phyloP scores from a whole-genome alignment of 2,797 vertebrate species.

The Sphenodon punctatus region DNA sequence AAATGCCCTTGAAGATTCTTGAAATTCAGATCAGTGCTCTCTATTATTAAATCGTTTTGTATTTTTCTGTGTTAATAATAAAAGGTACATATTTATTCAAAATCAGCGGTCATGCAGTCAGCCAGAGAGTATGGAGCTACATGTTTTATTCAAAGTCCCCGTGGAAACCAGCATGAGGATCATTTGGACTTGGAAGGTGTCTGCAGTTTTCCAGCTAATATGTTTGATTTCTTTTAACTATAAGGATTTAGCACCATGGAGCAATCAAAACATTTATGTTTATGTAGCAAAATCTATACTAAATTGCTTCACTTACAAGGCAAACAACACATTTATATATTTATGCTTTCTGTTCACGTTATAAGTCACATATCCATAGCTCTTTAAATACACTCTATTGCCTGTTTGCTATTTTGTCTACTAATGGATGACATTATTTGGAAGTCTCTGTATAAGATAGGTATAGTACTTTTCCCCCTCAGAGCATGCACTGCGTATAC shows the following conservation, averaged over 20 bases:
- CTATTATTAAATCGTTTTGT: constrained; percentile 69
- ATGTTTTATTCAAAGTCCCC: constrained; percentile 53
- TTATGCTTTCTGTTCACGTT: background rate
- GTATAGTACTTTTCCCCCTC: background rate
- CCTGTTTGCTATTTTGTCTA: background rate
- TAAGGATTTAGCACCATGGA: constrained; percentile 19
- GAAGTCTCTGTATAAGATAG: background rate
- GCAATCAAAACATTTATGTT: background rate
- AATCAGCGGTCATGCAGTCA: constrained; percentile 22
- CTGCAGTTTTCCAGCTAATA: constrained; percentile 21
- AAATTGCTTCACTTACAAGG: background rate
- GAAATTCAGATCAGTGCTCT: constrained; percentile 49
- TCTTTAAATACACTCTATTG: background rate
- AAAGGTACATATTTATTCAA: constrained; percentile 61
- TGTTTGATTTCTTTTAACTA: constrained; percentile 36
- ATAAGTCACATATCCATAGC: background rate
- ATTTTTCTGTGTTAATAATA: constrained; percentile 61
- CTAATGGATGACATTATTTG: rapidly evolving
- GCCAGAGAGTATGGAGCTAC: background rate
- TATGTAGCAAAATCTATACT: background rate
- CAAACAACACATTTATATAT: background rate
- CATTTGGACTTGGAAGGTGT: background rate
- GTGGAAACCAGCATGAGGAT: constrained; percentile 3
- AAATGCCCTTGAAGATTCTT: constrained; percentile 71
- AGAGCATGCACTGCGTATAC: background rate